Evolutionary conservation across 1,140 invertebrate genomes (phyloP).

Genomic region (Ooceraea biroi): DNA sequence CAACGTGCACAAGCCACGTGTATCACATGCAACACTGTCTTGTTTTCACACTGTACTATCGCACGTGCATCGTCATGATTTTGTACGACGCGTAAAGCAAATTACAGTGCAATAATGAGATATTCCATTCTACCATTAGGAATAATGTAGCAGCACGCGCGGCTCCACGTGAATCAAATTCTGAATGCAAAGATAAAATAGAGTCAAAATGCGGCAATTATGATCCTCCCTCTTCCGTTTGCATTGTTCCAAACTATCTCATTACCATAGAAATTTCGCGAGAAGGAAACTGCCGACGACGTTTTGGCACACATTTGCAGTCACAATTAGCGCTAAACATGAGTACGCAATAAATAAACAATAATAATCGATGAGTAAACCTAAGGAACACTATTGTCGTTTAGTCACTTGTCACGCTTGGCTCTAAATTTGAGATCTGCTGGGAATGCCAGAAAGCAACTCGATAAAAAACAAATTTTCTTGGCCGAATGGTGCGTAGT

Average conservation of each 20-base stretch:
- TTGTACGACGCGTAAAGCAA: not conserved
- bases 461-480: not conserved
- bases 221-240: not conserved
- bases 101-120: conserved; percentile 34
- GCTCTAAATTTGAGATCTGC: not conserved
- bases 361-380: not conserved
- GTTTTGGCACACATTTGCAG: not conserved
- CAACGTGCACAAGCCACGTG: not conserved
- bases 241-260: not conserved
- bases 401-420: not conserved
- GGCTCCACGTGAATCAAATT: not conserved
- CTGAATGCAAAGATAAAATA: conserved; percentile 11
- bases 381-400: not conserved
- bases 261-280: not conserved
- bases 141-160: not conserved
- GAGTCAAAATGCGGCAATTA: conserved; percentile 35
- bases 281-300: not conserved
- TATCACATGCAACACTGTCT: not conserved
- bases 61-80: conserved; percentile 9
- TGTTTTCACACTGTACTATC: not conserved
- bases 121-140: not conserved
- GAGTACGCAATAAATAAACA: not conserved
- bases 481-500: not conserved
- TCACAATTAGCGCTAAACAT: not conserved
- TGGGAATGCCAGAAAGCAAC: not conserved